These are phyloP conservation scores for Malacoraja senta DNA, from an alignment of 2,797 vertebrate species.

Conservation along the genomic window DNA sequence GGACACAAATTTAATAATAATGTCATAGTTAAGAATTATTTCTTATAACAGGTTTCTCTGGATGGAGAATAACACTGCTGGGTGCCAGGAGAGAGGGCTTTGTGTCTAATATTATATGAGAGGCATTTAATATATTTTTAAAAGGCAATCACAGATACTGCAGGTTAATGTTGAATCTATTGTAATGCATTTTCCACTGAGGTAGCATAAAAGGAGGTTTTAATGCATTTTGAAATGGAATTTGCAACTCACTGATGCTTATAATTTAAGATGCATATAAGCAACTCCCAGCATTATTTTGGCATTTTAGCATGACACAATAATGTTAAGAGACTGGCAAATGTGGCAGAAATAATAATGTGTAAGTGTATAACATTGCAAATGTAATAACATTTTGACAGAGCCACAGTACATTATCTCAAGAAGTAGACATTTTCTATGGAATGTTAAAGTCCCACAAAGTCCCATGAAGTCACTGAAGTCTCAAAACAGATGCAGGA, in stretches of 20 bases:
- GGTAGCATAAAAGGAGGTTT: background rate
- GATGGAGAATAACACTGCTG: background rate
- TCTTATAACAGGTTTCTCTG: background rate
- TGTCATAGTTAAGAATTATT: background rate
- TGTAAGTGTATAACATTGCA: background rate
- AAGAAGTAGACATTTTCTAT: background rate
- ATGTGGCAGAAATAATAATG: background rate
- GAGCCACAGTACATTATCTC: background rate
- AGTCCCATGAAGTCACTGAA: background rate
- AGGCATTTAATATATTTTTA: background rate
- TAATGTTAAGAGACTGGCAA: background rate
- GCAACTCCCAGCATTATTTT: background rate
- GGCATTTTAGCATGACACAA: background rate
- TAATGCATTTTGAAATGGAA: conserved; percentile 10
- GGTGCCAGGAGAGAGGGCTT: background rate
- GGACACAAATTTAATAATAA: conserved; percentile 13
- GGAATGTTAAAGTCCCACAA: background rate
- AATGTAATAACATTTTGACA: background rate
- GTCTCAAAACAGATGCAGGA: background rate
- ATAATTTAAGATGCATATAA: background rate
- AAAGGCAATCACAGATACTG: background rate
- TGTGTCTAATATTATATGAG: background rate
- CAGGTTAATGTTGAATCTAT: background rate
- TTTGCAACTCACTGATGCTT: background rate
- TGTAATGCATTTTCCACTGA: background rate